Evolutionary conservation across 2,888 invertebrate species (phyloP), one percentile per base, ranked within the genome.

Genomic region (Eristalinus sepulchralis): DNA sequence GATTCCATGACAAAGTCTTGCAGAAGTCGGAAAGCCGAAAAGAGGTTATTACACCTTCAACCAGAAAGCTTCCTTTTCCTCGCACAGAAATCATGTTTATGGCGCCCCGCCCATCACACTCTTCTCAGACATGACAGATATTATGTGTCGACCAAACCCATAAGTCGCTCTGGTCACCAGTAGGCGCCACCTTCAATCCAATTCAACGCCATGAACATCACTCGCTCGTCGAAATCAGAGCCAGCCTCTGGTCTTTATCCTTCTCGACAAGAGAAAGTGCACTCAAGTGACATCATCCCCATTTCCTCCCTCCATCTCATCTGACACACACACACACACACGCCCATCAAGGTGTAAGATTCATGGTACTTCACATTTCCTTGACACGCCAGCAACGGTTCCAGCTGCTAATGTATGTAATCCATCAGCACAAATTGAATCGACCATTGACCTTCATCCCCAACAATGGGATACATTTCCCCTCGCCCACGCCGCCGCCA

Each of bases 391-490:
- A 73, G 53, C 70, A 64, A 64, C 62, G 66, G 75, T 71, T 83
- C 75, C 82, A 71, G 55, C 75, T 78, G 75, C 83, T 83, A 86
- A 86, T 86, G 86, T 78, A 83, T 79, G 83, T 76, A 83, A 86
- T 86, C 82, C 86, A 86, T 86, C 83, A 86, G 71, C 71, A 83
- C 63, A 79, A 86, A 86, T 83, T 86, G 75, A 83, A 79, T 79
- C 83, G 83, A 86, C 86, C 86, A 76, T 86, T 86, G 86, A 86
- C 79, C 78, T 83, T 73, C 71, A 71, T 71, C 75, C 47, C 66
- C 76, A 71, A 71, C 86, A 86, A 78, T 66, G 39, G 73, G 70
- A 83, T 70, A 78, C 64, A 79, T 71, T 64, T 62, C 47, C 47
- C 47, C 17, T 17, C n/a, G 8, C 17, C 8, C n/a, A 17, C n/a